Base-by-base conservation (phyloP, 2,797 vertebrate species). In the Accipiter fasciatus region DNA sequence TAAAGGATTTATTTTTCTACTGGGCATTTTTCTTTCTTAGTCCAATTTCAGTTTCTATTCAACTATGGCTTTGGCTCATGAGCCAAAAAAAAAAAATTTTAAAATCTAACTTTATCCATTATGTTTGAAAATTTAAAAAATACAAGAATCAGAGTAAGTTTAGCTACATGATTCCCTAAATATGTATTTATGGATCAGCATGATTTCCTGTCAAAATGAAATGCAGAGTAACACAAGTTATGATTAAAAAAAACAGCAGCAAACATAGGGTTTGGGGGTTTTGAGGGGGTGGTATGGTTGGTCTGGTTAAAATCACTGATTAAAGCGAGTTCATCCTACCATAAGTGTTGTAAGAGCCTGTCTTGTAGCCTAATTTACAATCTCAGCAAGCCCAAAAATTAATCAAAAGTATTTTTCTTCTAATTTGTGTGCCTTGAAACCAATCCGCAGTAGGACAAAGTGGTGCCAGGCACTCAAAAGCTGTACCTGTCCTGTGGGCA, bases 251-350 rank as follows among this genome's bases (percentile, higher is more conserved):
- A 54, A 37, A 2, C 21, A 28, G 35, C 33, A 49, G 39, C 11
- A 47, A 35, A 26, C 8, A 5, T 21, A 17, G 5, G 1, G 17
- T 67, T 35, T 9, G 8, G 13, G 15, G 10, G 4, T 3, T 8
- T 46, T 13, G 13, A 13, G 9, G 42, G 9, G 8, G 13, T 31
- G 9, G 22, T 26, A 20, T 42, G 15, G 15, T n/a, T 46, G 26
- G 8, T 24, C 13, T 62, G 18, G 21, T 70, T 80, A 46, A 75
- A 82, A 66, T 49, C 28, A 20, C 24, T 22, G 35, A 44, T n/a
- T 39, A 37, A 77, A 72, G 39, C 1, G 1, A 66, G 17, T 39
- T 71, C 40, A 61, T 66, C 33, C 33, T 61, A 16, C 59, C 10
- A 1, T 21, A 28, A 67, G 15, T n/a, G 8, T 24, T 58, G 13